Base-by-base conservation (phyloP, 2,797 vertebrate genomes). In the Apogon hyalosoma region DNA sequence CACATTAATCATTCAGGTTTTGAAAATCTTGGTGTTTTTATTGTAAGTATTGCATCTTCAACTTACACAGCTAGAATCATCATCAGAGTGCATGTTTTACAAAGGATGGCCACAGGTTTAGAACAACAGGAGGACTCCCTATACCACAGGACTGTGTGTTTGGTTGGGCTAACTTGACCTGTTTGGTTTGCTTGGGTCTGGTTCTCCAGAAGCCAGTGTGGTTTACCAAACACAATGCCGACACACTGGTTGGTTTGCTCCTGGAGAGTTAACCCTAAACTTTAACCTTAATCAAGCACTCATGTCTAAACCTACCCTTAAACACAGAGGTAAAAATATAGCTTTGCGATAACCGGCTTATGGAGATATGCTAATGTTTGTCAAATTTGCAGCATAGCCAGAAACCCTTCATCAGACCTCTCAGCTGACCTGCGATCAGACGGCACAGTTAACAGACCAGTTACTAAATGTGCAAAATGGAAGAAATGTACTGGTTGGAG, bases 11-110 rank as follows among this genome's bases (percentile, higher is more conserved):
- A 28, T 71, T 79, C 62, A 82, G 78, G 73, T 92, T 28, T 89
- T 86, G 86, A 91, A 90, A 93, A 90, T 92, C 88, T 90, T 83
- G 62, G 85, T 88, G 86, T 92, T 93, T 92, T 92, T 91, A 91
- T 93, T 92, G 72, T 90, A 92, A 92, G 89, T 92, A 92, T 92
- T 93, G 91, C 92, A 92, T 92, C 88, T 88, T 90, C 82, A 87
- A 89, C 87, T 75, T 89, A 90, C 84, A 92, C 83, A 63, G 74
- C 86, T 87, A 88, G 77, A 88, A 84, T 90, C 88, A 85, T 84
- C 77, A 79, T 82, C 84, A 86, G 90, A 94, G 88, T 91, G 90
- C 88, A 89, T 91, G 90, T 93, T 87, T 86, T 71, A 92, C 89
- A 93, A 90, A 93, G 85, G 87, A 92, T 87, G 85, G 83, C 86